These are phyloP conservation scores for Tiliqua scincoides DNA, from an alignment of 2,113 vertebrate species.

Conservation along the genomic window DNA sequence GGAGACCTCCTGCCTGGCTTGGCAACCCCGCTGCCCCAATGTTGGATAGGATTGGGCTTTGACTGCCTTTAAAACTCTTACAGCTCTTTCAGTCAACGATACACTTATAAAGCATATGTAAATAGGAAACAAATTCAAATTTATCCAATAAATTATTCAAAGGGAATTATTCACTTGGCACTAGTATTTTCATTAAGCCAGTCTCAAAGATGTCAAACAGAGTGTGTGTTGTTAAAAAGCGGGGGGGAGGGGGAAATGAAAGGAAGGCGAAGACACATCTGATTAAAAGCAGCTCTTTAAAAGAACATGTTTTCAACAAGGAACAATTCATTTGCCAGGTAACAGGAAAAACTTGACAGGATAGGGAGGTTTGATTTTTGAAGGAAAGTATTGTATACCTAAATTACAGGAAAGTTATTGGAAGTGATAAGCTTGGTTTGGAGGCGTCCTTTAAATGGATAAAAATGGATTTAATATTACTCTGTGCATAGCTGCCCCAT, in stretches of 20 bases:
- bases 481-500: not conserved
- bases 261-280: not conserved
- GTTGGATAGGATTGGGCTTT: no score
- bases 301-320: conserved; percentile 4
- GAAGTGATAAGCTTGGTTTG: not conserved
- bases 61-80: conserved; percentile 12
- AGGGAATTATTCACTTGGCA: conserved; percentile 49
- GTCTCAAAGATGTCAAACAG: conserved; percentile 37
- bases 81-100: conserved; percentile 22
- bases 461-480: not conserved
- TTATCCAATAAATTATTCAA: conserved; percentile 58
- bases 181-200: conserved; percentile 44
- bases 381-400: not conserved
- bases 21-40: no score
- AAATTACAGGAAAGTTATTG: not conserved
- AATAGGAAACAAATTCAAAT: conserved; percentile 48
- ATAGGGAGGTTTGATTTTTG: not conserved
- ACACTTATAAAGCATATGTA: conserved; percentile 37
- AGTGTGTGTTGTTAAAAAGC: not conserved
- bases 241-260: not conserved
- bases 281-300: conserved; percentile 29
- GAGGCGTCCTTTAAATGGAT: no score
- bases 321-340: not conserved
- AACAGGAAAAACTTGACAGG: not conserved
- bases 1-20: no score